Evolutionary conservation across 2,888 invertebrate species (phyloP), one percentile per base, ranked within the genome.

Genomic region (Melieria omissa): DNA sequence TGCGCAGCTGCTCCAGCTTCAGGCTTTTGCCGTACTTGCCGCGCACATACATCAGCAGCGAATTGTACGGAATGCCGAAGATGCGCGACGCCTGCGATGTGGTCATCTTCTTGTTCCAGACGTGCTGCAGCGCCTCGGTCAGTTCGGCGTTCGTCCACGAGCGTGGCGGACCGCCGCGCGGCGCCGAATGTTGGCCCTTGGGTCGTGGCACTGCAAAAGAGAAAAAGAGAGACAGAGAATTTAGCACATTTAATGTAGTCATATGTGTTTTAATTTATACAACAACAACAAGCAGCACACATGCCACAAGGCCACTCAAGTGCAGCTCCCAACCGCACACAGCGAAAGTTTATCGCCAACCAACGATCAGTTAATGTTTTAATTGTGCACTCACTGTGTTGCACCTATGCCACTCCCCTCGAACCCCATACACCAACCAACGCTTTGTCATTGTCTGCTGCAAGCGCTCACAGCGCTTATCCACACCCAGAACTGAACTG

Each of bases 61-160:
- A 95, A 88, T 96, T 96, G 90, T 96, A 96, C n/a, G 96, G 96
- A 77, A 96, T 96, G 58, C 96, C 95, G 87, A 95, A 96, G 85
- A 95, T 93, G 75, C 96, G 88, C 42, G 95, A 95, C 9, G 96
- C 96, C 87, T 96, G 95, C 82, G 95, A 95, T 60, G 96, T 96
- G 75, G 96, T 96, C 95, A 96, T 96, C 86, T 95, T 95, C 84
- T 96, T 95, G 88, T 95, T 95, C 96, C 96, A 96, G n/a, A 96
- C 96, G 87, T 95, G 95, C 83, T 95, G 95, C 67, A 96, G 89
- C 3, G 96, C 96, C 87, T 95, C 94, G 66, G 96, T 96, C 66
- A 96, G 89, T 83, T 96, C 96, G 52, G 94, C 94, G 88, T 96
- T 96, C 75, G 95, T 96, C 96, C 96, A 96, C 1, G 96, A 96